phyloP scores from a whole-genome alignment of 2,888 invertebrate species.

The Agrypnus murinus region DNA sequence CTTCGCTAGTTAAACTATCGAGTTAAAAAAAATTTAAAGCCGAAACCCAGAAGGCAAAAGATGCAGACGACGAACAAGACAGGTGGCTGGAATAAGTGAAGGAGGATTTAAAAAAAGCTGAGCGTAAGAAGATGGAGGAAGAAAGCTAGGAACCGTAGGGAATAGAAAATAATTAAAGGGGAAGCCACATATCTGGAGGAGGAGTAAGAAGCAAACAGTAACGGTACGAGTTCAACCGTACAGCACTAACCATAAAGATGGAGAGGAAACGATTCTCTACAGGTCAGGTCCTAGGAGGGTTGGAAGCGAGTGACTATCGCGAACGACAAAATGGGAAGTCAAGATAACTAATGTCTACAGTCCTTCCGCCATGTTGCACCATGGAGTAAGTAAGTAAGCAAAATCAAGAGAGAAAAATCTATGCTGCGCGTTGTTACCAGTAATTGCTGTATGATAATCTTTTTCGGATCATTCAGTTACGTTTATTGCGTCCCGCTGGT shows the following conservation, averaged over 20 bases:
- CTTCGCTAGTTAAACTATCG: no score
- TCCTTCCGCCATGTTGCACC: neutral
- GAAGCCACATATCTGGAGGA: neutral
- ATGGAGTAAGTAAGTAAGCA: neutral
- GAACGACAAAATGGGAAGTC: neutral
- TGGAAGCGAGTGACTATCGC: neutral
- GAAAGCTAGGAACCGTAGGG: neutral
- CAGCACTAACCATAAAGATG: neutral
- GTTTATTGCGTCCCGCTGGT: no score
- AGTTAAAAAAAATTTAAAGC: neutral
- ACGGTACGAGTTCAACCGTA: neutral
- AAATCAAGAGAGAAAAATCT: no score
- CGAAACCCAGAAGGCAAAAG: slow-evolving; percentile 3
- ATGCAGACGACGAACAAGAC: neutral
- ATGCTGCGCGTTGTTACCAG: no score
- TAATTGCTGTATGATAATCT: no score
- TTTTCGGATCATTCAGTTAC: no score
- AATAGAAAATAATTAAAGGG: neutral
- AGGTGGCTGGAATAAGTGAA: neutral
- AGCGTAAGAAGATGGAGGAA: neutral
- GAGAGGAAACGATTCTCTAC: no score
- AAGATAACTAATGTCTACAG: neutral
- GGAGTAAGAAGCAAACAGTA: neutral
- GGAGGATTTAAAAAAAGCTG: neutral
- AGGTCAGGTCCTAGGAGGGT: neutral